Evolutionary conservation across 2,113 vertebrate genomes (phyloP), one percentile per base, ranked within the genome.

Genomic region (Heterotilapia buettikoferi): DNA sequence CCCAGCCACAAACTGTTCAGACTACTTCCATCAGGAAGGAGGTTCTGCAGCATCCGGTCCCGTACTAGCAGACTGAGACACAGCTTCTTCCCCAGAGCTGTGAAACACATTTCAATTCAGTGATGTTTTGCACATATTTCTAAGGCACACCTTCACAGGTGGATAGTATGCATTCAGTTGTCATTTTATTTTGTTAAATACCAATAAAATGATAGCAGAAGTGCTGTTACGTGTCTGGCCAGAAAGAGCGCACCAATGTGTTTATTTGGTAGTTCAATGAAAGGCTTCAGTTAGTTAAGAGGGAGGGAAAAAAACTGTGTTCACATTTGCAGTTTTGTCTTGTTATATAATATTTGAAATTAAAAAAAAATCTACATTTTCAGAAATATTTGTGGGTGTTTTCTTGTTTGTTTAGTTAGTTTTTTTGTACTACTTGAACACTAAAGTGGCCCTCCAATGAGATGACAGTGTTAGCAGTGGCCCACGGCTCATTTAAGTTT

Each of bases 381-480:
- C 33, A 38, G 33, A 66, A 38, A 66, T 38, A 36, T 66, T 38
- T 66, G 33, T 66, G 10, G 18, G 31, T n/a, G 61, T n/a, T 66
- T 66, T 66, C 10, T 7, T 12, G 18, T 36, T 66, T 63, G 2
- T 66, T 36, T 66, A 2, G 59, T 19, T 33, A 31, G 1, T n/a
- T 66, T 33, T 40, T 63, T 36, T 66, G 31, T 36, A 0, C 61
- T 66, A 66, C 10, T 36, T 38, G 18, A 66, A 36, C 61, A 66
- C 18, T 2, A n/a, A 38, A 38, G 18, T 7, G 31, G 18, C 61
- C 0, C 18, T 36, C 61, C 31, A 7, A 7, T 7, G 18, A 12
- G 61, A 66, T 36, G 61, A 38, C 18, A 38, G 31, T 1, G 6
- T 66, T n/a, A 38, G 33, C 61, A 13, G 31, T 38, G 61, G 18